A percentile compares a stretch with the other conserved stretches of the same genome.
phyloP scores from a whole-genome alignment of 2,888 invertebrate species.

The Hypomecis punctinalis region DNA sequence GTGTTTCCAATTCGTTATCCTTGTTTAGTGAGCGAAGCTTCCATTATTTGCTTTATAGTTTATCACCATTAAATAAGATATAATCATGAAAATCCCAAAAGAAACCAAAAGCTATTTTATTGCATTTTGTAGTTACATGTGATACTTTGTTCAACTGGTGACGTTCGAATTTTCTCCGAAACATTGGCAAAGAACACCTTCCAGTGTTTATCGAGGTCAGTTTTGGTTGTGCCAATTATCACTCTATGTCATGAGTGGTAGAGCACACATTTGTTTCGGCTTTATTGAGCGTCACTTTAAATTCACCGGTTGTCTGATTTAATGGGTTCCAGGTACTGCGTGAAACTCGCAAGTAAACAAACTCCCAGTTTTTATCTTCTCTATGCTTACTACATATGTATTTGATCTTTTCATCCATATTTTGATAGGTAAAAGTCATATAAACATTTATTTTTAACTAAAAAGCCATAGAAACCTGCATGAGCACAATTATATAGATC shows the following conservation, averaged over 20 bases:
- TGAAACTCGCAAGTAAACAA: constrained; percentile 56
- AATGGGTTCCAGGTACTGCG: constrained; percentile 65
- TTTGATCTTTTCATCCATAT: too few species aligned
- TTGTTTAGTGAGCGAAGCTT: too few species aligned
- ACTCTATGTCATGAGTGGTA: constrained; percentile 31
- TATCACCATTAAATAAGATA: too few species aligned
- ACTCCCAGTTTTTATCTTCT: constrained; percentile 18
- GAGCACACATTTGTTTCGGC: constrained; percentile 34
- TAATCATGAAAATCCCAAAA: too few species aligned
- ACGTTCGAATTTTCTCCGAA: constrained; percentile 40
- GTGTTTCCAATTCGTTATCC: too few species aligned
- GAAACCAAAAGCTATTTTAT: not conserved
- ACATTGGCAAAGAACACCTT: constrained; percentile 42
- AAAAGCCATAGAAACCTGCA: too few species aligned
- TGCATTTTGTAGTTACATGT: constrained; percentile 9
- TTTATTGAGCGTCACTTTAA: constrained; percentile 49
- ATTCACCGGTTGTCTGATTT: constrained; percentile 61
- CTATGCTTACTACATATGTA: too few species aligned
- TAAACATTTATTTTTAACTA: too few species aligned
- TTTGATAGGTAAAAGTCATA: not conserved
- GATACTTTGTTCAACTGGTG: constrained; percentile 20
- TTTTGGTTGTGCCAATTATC: constrained; percentile 16
- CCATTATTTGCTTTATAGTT: too few species aligned
- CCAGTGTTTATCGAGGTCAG: constrained; percentile 41
- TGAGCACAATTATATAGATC: not conserved